Conservation (phyloP, 2,888 invertebrate species). For the Harpalus rubripes region DNA sequence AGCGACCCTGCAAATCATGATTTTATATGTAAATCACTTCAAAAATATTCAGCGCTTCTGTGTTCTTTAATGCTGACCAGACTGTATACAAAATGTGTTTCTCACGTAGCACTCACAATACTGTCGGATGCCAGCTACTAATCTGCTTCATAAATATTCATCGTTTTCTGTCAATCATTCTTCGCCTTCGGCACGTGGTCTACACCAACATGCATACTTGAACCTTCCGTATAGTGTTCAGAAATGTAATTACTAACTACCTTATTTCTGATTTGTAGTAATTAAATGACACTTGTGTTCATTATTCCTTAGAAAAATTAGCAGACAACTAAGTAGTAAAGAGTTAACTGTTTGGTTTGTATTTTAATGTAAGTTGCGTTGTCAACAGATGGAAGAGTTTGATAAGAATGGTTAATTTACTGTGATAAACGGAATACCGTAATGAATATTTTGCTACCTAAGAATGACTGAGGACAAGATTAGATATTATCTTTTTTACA, state of each 20-base stretch:
- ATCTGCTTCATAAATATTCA: slow-evolving; percentile 39
- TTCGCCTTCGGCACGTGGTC: slow-evolving; percentile 17
- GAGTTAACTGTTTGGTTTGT: slow-evolving; percentile 12
- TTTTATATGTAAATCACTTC: no score
- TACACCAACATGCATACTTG: not conserved
- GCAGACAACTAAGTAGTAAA: slow-evolving; percentile 24
- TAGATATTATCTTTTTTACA: slow-evolving; percentile 28
- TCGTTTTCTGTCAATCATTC: slow-evolving; percentile 33
- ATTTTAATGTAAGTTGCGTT: slow-evolving; percentile 29
- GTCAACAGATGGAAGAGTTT: slow-evolving; percentile 13
- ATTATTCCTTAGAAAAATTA: slow-evolving; percentile 16
- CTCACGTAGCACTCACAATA: not conserved
- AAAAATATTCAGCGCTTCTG: no score
- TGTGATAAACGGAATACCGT: slow-evolving; percentile 37
- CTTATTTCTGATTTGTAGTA: slow-evolving; percentile 39
- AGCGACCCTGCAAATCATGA: no score
- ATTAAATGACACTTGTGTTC: slow-evolving; percentile 28
- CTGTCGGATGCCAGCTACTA: slow-evolving; percentile 10
- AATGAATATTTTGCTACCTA: slow-evolving; percentile 35
- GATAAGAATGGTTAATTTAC: slow-evolving; percentile 46
- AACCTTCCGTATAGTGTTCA: slow-evolving; percentile 3
- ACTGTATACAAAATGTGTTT: not conserved
- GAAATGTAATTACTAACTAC: slow-evolving; percentile 47
- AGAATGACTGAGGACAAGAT: slow-evolving; percentile 2
- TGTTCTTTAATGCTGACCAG: not conserved